A percentile compares a stretch with the other conserved stretches of the same genome.
These are phyloP conservation scores for Sanderia malayensis DNA, from an alignment of 30 jellyfish, hydroid and myxozoan species.

Conservation along the genomic window DNA sequence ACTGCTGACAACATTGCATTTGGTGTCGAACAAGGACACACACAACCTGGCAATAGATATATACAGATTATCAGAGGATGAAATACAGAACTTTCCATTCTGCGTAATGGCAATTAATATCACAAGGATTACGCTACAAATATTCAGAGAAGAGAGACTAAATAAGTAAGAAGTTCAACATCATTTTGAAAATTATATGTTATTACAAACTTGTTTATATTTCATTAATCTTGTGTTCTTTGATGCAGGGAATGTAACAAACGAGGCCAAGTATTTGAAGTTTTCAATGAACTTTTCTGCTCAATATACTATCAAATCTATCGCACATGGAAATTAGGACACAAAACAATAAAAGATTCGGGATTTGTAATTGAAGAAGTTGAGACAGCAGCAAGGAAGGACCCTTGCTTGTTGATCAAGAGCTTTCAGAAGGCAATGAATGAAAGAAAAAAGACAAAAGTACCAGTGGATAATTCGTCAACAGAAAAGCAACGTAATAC, in stretches of 20 bases:
- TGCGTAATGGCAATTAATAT: constrained; percentile 94
- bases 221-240: no score
- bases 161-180: constrained; percentile 72
- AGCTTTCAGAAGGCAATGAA: constrained; percentile 43
- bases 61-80: constrained; percentile 87
- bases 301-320: constrained; percentile 60
- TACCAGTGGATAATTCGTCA: constrained; percentile 9
- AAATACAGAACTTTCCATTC: constrained; percentile 92
- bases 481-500: constrained; percentile 17
- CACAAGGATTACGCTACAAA: constrained; percentile 84
- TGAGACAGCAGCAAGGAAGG: constrained; percentile 74
- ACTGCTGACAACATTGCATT: constrained; percentile 58
- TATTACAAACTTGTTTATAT: no score
- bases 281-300: constrained; percentile 73
- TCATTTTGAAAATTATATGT: no score
- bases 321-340: constrained; percentile 83
- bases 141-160: constrained; percentile 82
- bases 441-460: constrained; percentile 45
- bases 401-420: constrained; percentile 59
- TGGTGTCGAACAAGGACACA: constrained; percentile 57
- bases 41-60: constrained; percentile 56
- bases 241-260: constrained; percentile 56
- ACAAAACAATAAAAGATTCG: constrained; percentile 80
- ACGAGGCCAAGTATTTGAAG: constrained; percentile 71
- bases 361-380: constrained; percentile 91